These are phyloP conservation scores for Agrenia bidenticulata DNA, from an alignment of 2,888 invertebrate species.

Conservation along the genomic window DNA sequence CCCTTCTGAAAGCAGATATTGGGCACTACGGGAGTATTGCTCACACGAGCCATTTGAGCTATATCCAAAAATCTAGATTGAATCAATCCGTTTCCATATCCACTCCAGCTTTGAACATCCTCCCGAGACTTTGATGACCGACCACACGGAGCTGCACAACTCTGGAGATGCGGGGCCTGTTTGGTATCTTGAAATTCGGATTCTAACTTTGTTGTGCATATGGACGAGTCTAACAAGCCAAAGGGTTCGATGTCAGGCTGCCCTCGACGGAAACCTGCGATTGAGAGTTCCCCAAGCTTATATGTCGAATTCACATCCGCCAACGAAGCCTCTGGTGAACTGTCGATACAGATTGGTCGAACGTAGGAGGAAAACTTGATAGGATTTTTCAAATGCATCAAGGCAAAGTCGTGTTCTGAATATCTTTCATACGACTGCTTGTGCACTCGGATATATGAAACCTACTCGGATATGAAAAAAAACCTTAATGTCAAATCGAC, in stretches of 20 bases:
- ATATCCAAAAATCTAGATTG: constrained; percentile 26
- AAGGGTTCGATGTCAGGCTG: constrained; percentile 27
- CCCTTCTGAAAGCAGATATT: constrained; percentile 40
- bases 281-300: constrained; percentile 22
- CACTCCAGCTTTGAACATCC: constrained; percentile 12
- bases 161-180: constrained; percentile 8
- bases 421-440: constrained; percentile 24
- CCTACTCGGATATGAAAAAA: too few species aligned
- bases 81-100: constrained; percentile 18
- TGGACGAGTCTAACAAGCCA: constrained; percentile 26
- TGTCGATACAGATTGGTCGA: constrained; percentile 36
- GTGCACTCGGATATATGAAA: constrained; percentile 34
- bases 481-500: not conserved
- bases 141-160: constrained; percentile 30
- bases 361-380: constrained; percentile 38
- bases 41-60: constrained; percentile 7
- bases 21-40: not conserved
- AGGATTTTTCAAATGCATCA: constrained; percentile 35
- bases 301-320: constrained; percentile 22
- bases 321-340: constrained; percentile 25
- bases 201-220: constrained; percentile 30
- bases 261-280: constrained; percentile 31
- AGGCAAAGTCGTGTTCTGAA: constrained; percentile 29
- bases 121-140: constrained; percentile 21
- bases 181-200: constrained; percentile 22